A percentile compares a stretch with the other conserved stretches of the same genome.
These are phyloP conservation scores for Paratilapia polleni DNA, from an alignment of 2,113 vertebrate species.

Conservation along the genomic window DNA sequence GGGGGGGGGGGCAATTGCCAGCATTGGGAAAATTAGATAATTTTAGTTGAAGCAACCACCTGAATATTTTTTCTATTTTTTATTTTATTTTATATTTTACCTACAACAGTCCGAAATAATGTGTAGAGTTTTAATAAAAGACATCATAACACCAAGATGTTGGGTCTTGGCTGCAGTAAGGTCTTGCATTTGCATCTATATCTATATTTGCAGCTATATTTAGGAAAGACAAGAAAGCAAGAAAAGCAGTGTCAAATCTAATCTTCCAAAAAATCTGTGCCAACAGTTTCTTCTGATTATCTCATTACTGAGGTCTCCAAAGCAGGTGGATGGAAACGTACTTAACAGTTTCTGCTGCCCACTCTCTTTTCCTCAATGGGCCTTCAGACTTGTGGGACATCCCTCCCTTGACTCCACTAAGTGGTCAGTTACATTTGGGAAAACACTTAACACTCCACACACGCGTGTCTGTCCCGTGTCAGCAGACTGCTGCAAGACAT, in stretches of 20 bases:
- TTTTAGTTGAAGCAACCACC: not conserved
- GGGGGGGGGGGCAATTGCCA: not conserved
- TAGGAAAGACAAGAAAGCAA: not conserved
- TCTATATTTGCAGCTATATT: not conserved
- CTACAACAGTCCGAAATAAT: not conserved
- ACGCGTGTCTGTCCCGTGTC: not conserved
- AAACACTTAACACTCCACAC: conserved; percentile 24
- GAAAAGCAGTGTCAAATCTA: not conserved
- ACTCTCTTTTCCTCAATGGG: not conserved
- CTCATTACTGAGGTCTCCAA: not conserved
- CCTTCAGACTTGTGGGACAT: not conserved
- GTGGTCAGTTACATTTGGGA: conserved; percentile 4
- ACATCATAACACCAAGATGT: not conserved
- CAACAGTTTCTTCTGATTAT: not conserved
- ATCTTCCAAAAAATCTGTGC: not conserved
- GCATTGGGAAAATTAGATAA: not conserved
- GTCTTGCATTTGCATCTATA: not conserved
- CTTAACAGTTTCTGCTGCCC: not conserved
- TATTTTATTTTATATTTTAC: too few species aligned
- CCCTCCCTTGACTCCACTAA: not conserved
- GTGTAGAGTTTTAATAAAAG: not conserved
- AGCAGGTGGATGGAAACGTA: conserved; percentile 1
- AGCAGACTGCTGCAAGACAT: not conserved
- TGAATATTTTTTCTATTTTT: too few species aligned
- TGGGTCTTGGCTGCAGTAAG: not conserved